These are phyloP conservation scores for Pterophyllum scalare DNA, from an alignment of 2,113 vertebrate genomes.

Conservation along the genomic window DNA sequence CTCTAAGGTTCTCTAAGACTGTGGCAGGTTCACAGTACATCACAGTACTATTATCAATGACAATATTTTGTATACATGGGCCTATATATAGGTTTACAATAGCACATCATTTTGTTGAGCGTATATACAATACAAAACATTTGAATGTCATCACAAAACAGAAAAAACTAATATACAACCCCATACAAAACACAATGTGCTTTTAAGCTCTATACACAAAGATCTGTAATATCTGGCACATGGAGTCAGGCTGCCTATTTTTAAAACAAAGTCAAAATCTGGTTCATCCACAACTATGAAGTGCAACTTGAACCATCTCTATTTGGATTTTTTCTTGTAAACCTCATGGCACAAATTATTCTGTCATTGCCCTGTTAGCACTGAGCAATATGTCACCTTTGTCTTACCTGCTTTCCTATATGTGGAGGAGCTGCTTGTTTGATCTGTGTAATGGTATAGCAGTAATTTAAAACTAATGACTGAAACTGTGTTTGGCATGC, in stretches of 20 bases:
- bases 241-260: too few species aligned
- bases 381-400: neutral
- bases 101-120: neutral
- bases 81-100: fast-evolving
- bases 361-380: neutral
- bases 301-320: neutral
- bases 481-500: neutral
- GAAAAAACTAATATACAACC: too few species aligned
- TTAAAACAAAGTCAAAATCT: neutral
- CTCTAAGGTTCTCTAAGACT: too few species aligned
- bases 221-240: neutral
- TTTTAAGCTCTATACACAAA: neutral
- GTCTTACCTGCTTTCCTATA: neutral
- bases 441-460: neutral
- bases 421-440: neutral
- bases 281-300: neutral
- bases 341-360: neutral
- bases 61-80: neutral
- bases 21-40: neutral
- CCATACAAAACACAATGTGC: too few species aligned
- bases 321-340: too few species aligned
- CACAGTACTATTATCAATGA: neutral
- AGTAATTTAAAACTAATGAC: neutral
- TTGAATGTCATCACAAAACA: too few species aligned
- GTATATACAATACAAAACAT: neutral